phyloP scores from a whole-genome alignment of 2,888 invertebrate genomes.

The Sinhomidia bicolor region DNA sequence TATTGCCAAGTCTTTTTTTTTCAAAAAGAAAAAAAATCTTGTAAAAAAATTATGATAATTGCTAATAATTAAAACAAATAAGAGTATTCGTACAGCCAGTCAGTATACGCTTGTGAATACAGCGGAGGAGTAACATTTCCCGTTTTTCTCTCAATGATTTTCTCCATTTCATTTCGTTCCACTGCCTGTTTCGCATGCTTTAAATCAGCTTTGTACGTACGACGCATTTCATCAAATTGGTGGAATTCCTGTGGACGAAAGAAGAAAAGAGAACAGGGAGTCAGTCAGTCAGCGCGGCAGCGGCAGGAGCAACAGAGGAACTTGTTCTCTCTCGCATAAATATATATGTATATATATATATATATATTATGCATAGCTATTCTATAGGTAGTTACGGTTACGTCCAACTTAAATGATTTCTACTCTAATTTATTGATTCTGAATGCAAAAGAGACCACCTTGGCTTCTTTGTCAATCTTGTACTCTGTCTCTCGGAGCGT shows the following conservation, averaged over 20 bases:
- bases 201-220: slow-evolving; percentile 80
- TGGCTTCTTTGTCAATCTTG: slow-evolving; percentile 83
- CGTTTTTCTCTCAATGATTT: slow-evolving; percentile 74
- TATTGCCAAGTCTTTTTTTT: background rate
- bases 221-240: slow-evolving; percentile 80
- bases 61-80: too few relatives aligned
- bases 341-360: background rate
- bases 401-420: background rate
- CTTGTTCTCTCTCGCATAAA: background rate
- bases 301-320: too few relatives aligned
- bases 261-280: background rate
- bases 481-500: slow-evolving; percentile 83
- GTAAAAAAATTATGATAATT: too few relatives aligned
- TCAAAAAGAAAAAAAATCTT: too few relatives aligned
- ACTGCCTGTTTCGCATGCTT: slow-evolving; percentile 80
- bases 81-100: slow-evolving; percentile 79
- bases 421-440: slow-evolving; percentile 8
- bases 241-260: slow-evolving; percentile 78
- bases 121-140: slow-evolving; percentile 77
- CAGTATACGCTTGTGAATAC: slow-evolving; percentile 79
- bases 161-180: slow-evolving; percentile 79
- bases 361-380: background rate
- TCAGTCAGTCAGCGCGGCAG: too few relatives aligned
- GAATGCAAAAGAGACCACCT: slow-evolving; percentile 75
- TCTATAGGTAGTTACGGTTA: background rate